Evolutionary conservation across 1,140 invertebrate species (phyloP).

Genomic region (Nomia melanderi): DNA sequence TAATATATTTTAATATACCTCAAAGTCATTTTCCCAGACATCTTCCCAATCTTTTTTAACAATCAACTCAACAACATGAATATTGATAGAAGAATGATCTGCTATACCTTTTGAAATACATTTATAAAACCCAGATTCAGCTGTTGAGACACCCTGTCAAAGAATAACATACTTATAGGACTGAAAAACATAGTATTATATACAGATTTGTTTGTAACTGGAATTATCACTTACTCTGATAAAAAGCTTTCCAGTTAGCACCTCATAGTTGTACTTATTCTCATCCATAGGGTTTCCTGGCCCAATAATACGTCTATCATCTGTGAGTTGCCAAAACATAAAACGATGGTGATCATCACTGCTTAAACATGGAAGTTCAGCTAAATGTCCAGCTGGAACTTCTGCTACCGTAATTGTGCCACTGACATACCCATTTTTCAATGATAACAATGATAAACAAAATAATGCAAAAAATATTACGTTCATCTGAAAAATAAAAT

Average conservation of each 20-base stretch:
- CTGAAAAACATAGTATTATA: background rate
- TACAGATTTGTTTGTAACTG: slow-evolving; percentile 5
- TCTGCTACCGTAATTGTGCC: slow-evolving; percentile 77
- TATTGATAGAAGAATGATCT: slow-evolving; percentile 79
- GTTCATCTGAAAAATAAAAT: slow-evolving; percentile 68
- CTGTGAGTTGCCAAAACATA: slow-evolving; percentile 85
- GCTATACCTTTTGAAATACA: slow-evolving; percentile 84
- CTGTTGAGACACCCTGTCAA: slow-evolving; percentile 83
- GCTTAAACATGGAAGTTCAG: slow-evolving; percentile 84
- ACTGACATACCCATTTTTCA: slow-evolving; percentile 46
- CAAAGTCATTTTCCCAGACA: slow-evolving; percentile 78
- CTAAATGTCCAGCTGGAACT: slow-evolving; percentile 83
- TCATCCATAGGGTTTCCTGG: slow-evolving; percentile 83
- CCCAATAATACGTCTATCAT: slow-evolving; percentile 82
- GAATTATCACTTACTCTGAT: slow-evolving; percentile 82
- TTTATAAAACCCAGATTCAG: slow-evolving; percentile 84
- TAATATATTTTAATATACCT: slow-evolving; percentile 64
- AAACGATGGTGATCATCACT: slow-evolving; percentile 86
- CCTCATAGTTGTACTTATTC: slow-evolving; percentile 86
- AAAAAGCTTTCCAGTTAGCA: slow-evolving; percentile 84
- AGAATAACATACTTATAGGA: slow-evolving; percentile 10
- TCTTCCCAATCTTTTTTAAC: slow-evolving; percentile 81
- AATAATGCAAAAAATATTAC: slow-evolving; percentile 58
- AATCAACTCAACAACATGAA: slow-evolving; percentile 83
- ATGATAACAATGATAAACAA: slow-evolving; percentile 57